Evolutionary conservation across 1,140 invertebrate genomes (phyloP).

Genomic region (Megathymus violae): DNA sequence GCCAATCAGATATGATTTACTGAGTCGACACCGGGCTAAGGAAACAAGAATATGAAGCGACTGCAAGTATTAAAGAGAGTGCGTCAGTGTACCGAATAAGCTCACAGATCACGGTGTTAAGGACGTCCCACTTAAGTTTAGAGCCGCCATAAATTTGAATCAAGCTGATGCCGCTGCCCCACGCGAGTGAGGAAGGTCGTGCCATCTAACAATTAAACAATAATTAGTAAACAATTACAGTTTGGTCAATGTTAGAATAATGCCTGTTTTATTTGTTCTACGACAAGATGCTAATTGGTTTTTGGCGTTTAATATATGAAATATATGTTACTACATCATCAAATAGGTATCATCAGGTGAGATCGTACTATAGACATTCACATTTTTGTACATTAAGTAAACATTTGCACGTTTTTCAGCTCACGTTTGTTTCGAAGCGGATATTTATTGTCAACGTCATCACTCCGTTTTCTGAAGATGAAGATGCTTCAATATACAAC

Average conservation of each 20-base stretch:
- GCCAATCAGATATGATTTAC: slow-evolving; percentile 3
- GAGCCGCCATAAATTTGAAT: slow-evolving; percentile 59
- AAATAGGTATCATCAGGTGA: no score
- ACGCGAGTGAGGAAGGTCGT: slow-evolving; percentile 37
- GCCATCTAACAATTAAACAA: slow-evolving; percentile 21
- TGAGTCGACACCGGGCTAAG: background rate
- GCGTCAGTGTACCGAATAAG: slow-evolving; percentile 21
- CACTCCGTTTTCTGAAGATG: no score
- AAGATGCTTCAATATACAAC: no score
- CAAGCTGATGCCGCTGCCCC: slow-evolving; percentile 43
- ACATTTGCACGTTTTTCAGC: no score
- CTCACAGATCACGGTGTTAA: slow-evolving; percentile 34
- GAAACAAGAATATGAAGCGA: slow-evolving; percentile 20
- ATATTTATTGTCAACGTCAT: no score
- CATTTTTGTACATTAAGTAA: no score
- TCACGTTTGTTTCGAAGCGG: no score
- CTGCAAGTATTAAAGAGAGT: slow-evolving; percentile 6
- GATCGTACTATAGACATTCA: no score
- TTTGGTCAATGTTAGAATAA: slow-evolving; percentile 8
- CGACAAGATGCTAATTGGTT: background rate
- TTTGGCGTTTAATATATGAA: no score
- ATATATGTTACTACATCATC: no score
- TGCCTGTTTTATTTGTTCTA: slow-evolving; percentile 7
- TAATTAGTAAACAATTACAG: slow-evolving; percentile 17
- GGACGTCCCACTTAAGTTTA: slow-evolving; percentile 49